phyloP scores from a whole-genome alignment of 2,113 vertebrate species.

The Beaufortia kweichowensis region DNA sequence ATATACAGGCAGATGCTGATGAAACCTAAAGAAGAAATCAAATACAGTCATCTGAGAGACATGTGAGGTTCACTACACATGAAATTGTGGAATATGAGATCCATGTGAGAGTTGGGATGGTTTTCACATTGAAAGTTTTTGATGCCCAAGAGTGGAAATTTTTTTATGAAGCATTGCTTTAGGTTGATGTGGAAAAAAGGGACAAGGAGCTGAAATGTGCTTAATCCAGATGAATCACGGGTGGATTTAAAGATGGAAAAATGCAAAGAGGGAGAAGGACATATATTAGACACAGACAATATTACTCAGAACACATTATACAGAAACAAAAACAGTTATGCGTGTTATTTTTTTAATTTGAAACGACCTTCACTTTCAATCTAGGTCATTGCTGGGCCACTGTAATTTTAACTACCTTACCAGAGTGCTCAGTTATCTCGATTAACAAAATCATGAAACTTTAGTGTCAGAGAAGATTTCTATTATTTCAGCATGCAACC shows the following conservation, averaged over 20 bases:
- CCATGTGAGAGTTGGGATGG: slow-evolving; percentile 46
- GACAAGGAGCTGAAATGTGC: neutral
- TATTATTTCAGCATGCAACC: too few species aligned
- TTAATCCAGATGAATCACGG: neutral
- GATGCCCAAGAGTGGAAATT: slow-evolving; percentile 45
- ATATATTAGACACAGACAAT: neutral
- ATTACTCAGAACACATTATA: too few species aligned
- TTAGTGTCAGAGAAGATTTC: too few species aligned
- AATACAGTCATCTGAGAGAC: slow-evolving; percentile 22
- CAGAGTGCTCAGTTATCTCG: too few species aligned
- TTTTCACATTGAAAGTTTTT: slow-evolving; percentile 56
- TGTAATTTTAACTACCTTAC: too few species aligned
- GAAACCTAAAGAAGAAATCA: slow-evolving; percentile 12
- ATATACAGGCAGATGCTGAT: neutral
- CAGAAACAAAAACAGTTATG: too few species aligned
- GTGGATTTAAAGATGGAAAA: slow-evolving; percentile 11
- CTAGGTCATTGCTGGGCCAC: too few species aligned
- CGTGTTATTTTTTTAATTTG: too few species aligned
- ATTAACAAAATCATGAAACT: too few species aligned
- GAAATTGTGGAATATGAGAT: slow-evolving; percentile 37
- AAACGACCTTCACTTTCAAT: too few species aligned
- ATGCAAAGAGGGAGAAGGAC: neutral
- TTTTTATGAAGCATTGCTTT: slow-evolving; percentile 54
- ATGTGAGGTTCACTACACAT: neutral
- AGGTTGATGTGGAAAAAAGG: slow-evolving; percentile 38